These are phyloP conservation scores for Noturus placidus DNA, from an alignment of 2,113 vertebrate genomes.

Conservation along the genomic window DNA sequence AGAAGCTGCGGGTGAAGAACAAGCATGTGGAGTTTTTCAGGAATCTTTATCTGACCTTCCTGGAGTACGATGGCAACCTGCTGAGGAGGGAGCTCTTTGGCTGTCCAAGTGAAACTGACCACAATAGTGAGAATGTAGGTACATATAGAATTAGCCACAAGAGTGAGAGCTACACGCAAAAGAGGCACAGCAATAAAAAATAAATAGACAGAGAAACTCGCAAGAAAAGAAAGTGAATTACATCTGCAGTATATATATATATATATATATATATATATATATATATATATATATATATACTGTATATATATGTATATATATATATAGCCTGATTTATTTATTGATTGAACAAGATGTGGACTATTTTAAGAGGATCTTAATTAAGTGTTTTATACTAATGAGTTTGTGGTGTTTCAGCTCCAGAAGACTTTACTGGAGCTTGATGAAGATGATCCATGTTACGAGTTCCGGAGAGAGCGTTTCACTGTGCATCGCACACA, in stretches of 20 bases:
- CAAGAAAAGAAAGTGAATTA: neutral
- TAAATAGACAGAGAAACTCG: neutral
- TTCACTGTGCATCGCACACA: conserved; percentile 97
- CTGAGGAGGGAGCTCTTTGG: conserved; percentile 92
- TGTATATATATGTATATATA: no score
- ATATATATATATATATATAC: no score
- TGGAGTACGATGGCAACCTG: conserved; percentile 97
- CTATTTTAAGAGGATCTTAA: no score
- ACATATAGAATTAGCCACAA: neutral
- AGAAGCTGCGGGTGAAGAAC: conserved; percentile 97
- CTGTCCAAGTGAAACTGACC: conserved; percentile 89
- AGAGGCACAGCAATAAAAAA: neutral
- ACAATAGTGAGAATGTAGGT: conserved; percentile 96
- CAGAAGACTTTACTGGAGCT: conserved; percentile 95
- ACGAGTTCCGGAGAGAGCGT: conserved; percentile 93
- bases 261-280: no score
- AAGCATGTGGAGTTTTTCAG: conserved; percentile 98
- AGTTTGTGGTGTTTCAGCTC: conserved; percentile 73
- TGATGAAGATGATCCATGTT: conserved; percentile 95
- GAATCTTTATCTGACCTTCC: conserved; percentile 95
- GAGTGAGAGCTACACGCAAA: neutral
- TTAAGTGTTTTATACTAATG: neutral
- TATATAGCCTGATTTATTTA: no score
- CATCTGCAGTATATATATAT: no score
- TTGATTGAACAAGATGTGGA: no score